A percentile compares a stretch with the other conserved stretches of the same genome.
These are phyloP conservation scores for Spea bombifrons DNA, from an alignment of 2,113 vertebrate genomes.

Conservation along the genomic window DNA sequence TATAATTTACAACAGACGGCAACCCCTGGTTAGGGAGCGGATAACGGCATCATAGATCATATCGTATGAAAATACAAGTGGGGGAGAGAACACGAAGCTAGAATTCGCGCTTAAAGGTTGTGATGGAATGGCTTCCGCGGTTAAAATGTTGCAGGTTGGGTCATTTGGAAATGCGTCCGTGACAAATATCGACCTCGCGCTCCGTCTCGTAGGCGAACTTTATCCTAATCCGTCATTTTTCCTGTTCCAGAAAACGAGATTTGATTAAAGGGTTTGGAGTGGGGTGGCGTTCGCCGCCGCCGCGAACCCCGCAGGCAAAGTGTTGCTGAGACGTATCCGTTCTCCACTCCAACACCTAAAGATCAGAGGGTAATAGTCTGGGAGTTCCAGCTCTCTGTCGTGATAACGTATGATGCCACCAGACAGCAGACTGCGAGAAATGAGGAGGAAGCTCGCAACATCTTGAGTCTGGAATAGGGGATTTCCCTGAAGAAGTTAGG, in stretches of 20 bases:
- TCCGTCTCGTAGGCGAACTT: too few relatives aligned
- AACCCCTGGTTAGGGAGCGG: too few relatives aligned
- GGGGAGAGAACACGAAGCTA: too few relatives aligned
- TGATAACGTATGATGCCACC: background rate
- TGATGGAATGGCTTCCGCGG: too few relatives aligned
- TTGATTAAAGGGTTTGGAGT: background rate
- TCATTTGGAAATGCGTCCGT: too few relatives aligned
- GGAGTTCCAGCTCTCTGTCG: background rate
- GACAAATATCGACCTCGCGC: too few relatives aligned
- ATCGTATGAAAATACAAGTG: too few relatives aligned
- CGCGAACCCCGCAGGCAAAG: background rate
- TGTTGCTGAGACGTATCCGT: background rate
- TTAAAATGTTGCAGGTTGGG: too few relatives aligned
- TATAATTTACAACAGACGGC: too few relatives aligned
- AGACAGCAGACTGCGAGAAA: background rate
- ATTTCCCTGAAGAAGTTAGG: too few relatives aligned
- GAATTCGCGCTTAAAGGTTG: too few relatives aligned
- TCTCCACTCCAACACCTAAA: conserved; percentile 3
- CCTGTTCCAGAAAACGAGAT: background rate
- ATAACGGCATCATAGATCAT: too few relatives aligned
- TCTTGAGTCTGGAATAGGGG: background rate
- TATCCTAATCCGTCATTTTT: background rate
- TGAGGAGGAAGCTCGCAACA: background rate
- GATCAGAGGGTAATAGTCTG: background rate
- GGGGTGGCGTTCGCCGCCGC: background rate